Conservation (phyloP, 1,140 invertebrate genomes). For the Diuraphis noxia region DNA sequence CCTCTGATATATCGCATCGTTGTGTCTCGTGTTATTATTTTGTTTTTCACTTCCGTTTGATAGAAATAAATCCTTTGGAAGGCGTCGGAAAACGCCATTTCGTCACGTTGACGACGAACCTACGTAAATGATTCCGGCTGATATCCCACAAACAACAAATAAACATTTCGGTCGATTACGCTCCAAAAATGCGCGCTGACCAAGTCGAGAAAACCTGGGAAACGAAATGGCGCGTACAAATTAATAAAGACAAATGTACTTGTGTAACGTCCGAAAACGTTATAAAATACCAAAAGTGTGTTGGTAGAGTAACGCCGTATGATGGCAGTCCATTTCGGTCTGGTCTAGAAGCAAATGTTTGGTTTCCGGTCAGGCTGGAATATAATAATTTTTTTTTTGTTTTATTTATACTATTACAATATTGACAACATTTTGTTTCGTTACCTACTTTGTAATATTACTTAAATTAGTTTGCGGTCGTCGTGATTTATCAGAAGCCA, state of each 20-base stretch:
- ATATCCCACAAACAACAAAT: conserved; percentile 2
- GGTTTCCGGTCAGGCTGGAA: not conserved
- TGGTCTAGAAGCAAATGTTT: not conserved
- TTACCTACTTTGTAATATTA: not conserved
- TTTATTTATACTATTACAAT: not conserved
- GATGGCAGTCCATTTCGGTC: not conserved
- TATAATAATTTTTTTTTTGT: not conserved
- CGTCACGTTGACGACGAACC: not conserved
- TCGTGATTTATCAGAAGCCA: not conserved
- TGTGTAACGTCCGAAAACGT: not conserved
- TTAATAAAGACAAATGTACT: not conserved
- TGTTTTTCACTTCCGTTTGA: not conserved
- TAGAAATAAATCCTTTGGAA: not conserved
- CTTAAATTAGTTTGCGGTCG: not conserved
- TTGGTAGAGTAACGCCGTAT: not conserved
- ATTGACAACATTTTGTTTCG: not conserved
- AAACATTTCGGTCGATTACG: not conserved
- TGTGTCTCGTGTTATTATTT: not conserved
- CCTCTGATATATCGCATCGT: not conserved
- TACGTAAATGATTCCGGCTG: not conserved
- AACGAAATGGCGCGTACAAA: not conserved
- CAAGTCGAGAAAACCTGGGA: not conserved
- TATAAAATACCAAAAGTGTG: not conserved
- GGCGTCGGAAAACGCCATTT: not conserved
- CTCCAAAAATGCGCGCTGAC: not conserved